These are phyloP conservation scores for Grammomys dolichurus DNA, from an alignment of 2,113 vertebrate species.

Conservation along the genomic window DNA sequence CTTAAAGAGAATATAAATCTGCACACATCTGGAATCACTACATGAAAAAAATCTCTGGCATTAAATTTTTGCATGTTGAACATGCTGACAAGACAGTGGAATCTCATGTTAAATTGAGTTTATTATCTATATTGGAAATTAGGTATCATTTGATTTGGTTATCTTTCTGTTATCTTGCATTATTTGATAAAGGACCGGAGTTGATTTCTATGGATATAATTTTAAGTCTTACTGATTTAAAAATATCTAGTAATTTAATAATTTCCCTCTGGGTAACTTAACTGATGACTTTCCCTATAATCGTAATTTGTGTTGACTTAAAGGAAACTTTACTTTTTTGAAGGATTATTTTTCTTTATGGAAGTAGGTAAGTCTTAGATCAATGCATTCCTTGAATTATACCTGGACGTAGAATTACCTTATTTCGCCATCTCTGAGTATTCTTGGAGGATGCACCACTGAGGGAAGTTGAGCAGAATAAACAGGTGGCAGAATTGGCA, in stretches of 20 bases:
- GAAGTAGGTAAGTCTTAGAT: background rate
- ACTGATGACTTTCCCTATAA: background rate
- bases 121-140: background rate
- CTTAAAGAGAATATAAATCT: conserved; percentile 72
- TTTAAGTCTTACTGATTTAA: conserved; percentile 44
- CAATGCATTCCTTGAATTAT: background rate
- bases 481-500: background rate
- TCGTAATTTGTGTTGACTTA: background rate
- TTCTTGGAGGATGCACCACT: background rate
- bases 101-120: conserved; percentile 53
- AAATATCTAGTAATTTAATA: conserved; percentile 39
- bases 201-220: conserved; percentile 8
- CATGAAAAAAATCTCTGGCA: conserved; percentile 19
- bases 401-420: background rate
- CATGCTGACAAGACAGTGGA: background rate
- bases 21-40: conserved; percentile 55
- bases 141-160: conserved; percentile 28
- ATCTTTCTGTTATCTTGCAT: conserved; percentile 40
- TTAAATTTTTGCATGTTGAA: conserved; percentile 57
- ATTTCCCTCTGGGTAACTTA: conserved; percentile 23
- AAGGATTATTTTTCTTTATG: background rate
- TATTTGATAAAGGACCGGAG: background rate
- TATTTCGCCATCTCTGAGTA: background rate
- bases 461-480: background rate
- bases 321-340: background rate